Evolutionary conservation across 2,113 vertebrate species (phyloP).

Genomic region (Heterocephalus glaber): DNA sequence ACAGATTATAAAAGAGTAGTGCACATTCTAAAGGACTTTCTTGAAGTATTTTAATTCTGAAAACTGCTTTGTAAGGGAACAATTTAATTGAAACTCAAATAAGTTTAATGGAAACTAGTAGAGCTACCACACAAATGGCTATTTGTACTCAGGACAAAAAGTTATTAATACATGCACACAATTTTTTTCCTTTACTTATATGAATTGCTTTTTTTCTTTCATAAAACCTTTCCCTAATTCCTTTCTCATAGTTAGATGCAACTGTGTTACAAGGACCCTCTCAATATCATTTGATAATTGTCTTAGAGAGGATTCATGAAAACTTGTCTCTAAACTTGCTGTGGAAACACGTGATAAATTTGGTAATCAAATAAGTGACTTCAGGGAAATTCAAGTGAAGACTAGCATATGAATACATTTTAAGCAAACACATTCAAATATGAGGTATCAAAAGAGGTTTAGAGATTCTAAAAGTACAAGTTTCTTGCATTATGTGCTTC

Average conservation of each 20-base stretch:
- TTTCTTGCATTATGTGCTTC: not conserved
- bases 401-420: not conserved
- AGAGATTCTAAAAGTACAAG: not conserved
- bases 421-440: not conserved
- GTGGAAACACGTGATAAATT: not conserved
- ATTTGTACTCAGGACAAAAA: not conserved
- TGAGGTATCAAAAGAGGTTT: not conserved
- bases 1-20: not conserved
- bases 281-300: not conserved
- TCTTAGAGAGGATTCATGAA: not conserved
- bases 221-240: not conserved
- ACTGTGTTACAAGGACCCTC: not conserved
- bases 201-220: not conserved
- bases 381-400: not conserved
- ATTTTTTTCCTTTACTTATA: not conserved
- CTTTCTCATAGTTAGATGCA: not conserved
- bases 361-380: not conserved
- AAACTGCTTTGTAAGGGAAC: not conserved
- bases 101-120: not conserved
- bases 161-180: not conserved
- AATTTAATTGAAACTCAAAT: not conserved
- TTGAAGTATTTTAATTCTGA: constrained; percentile 42
- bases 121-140: not conserved
- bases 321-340: not conserved
- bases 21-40: not conserved